Base-by-base conservation (phyloP, 1,140 invertebrate genomes). In the Latrodectus geometricus region DNA sequence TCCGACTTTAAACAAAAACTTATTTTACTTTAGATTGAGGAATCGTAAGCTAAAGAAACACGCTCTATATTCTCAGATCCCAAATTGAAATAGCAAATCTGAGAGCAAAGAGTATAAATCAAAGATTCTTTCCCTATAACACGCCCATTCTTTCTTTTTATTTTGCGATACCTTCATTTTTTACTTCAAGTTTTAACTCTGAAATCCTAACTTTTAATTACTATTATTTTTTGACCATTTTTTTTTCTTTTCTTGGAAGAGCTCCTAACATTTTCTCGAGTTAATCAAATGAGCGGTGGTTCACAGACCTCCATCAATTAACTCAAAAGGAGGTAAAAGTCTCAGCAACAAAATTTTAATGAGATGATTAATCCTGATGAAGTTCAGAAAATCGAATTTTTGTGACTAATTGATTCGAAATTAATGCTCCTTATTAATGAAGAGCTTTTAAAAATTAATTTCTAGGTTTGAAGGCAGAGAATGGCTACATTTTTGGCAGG, bases 351-450 rank as follows among this genome's bases (percentile, higher is more conserved):
- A 84, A 84, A 84, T 84, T 84, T 84, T 84, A 84, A 84, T 84
- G 82, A 84, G 72, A 84, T 84, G 82, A 84, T 84, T 84, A 84
- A 84, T 84, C 82, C 76, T 76, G 82, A 84, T 84, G 74, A 73
- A 52, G 82, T 84, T 68, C 72, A 54, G 82, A 76, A 84, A 84
- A 84, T 84, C 82, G 82, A 84, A 84, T 84, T 84, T 84, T 84
- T 84, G 82, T 84, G 82, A 84, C 82, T 84, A 84, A 84, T 84
- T 84, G 82, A 84, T 84, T 84, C 82, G 82, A 84, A 84, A 84
- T 76, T 84, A 84, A 84, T 84, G 82, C 82, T 49, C 69, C 82
- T 84, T 84, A 84, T 84, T 84, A 84, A 76, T 76, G 74, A 76
- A 84, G 72, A 73, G 72, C 82, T 76, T 76, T 84, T 75, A 84